Evolutionary conservation across 2,888 invertebrate genomes (phyloP).

Genomic region (Agrotis ipsilon): DNA sequence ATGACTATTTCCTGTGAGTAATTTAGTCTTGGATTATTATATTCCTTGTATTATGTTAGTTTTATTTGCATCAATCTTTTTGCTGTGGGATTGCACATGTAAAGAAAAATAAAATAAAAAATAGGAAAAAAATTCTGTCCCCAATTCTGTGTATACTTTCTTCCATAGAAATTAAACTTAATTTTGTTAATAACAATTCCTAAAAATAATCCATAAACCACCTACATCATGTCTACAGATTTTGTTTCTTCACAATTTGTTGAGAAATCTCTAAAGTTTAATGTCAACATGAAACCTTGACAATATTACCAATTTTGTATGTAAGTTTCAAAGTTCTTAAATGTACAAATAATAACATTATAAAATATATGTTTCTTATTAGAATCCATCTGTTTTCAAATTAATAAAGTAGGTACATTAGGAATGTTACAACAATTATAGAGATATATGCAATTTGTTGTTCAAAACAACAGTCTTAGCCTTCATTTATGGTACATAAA

Average conservation of each 20-base stretch:
- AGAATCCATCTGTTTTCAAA: too few relatives aligned
- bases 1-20: conserved; percentile 14
- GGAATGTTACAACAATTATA: too few relatives aligned
- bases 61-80: not conserved
- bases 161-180: too few relatives aligned
- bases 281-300: conserved; percentile 1
- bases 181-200: not conserved
- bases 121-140: too few relatives aligned
- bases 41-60: not conserved
- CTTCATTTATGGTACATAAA: too few relatives aligned
- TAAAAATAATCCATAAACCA: not conserved
- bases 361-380: too few relatives aligned
- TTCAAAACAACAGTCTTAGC: too few relatives aligned
- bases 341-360: conserved; percentile 7
- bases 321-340: conserved; percentile 1
- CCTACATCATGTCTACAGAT: not conserved
- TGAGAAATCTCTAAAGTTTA: conserved; percentile 20
- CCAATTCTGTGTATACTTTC: not conserved
- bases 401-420: too few relatives aligned
- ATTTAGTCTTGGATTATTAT: not conserved
- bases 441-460: too few relatives aligned
- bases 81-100: too few relatives aligned
- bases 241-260: conserved; percentile 5
- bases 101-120: too few relatives aligned
- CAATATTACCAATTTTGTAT: not conserved